These are phyloP conservation scores for Musca vetustissima DNA, from an alignment of 1,140 invertebrate genomes.

Conservation along the genomic window DNA sequence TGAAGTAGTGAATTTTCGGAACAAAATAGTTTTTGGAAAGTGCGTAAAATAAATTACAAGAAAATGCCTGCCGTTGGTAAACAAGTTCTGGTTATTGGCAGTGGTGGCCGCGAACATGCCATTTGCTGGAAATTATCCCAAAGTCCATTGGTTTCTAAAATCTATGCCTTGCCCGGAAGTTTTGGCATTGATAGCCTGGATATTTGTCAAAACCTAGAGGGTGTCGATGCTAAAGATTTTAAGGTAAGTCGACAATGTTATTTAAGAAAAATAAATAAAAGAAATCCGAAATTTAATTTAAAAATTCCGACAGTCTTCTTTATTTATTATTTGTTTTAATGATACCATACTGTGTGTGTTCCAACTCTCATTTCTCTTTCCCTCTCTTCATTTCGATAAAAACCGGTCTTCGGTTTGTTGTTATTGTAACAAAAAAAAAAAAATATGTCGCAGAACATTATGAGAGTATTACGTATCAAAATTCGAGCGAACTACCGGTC, in stretches of 20 bases:
- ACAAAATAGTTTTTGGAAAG: too few species aligned
- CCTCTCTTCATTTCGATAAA: background rate
- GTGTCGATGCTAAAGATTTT: slow-evolving; percentile 66
- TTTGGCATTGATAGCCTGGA: slow-evolving; percentile 71
- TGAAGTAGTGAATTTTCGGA: too few species aligned
- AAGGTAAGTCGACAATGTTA: slow-evolving; percentile 59
- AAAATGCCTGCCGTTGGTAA: slow-evolving; percentile 37
- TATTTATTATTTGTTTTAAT: background rate
- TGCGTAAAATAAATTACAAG: slow-evolving; percentile 21
- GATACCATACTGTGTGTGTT: background rate
- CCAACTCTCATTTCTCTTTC: background rate
- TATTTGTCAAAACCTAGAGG: slow-evolving; percentile 67
- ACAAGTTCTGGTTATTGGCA: slow-evolving; percentile 83
- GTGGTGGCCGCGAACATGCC: slow-evolving; percentile 94
- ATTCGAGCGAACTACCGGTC: too few species aligned
- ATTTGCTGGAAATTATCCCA: slow-evolving; percentile 89
- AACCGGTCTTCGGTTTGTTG: background rate
- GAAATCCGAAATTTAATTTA: too few species aligned
- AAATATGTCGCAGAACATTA: too few species aligned
- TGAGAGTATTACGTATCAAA: too few species aligned
- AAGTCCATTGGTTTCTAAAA: slow-evolving; percentile 69
- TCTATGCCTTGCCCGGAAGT: slow-evolving; percentile 90
- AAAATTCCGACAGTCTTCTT: background rate
- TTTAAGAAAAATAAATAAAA: too few species aligned
- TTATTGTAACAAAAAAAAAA: background rate